Percentiles rank a stretch among this genome's conserved stretches.
phyloP scores from a whole-genome alignment of 2,797 vertebrate species.

The Phoebastria nigripes region DNA sequence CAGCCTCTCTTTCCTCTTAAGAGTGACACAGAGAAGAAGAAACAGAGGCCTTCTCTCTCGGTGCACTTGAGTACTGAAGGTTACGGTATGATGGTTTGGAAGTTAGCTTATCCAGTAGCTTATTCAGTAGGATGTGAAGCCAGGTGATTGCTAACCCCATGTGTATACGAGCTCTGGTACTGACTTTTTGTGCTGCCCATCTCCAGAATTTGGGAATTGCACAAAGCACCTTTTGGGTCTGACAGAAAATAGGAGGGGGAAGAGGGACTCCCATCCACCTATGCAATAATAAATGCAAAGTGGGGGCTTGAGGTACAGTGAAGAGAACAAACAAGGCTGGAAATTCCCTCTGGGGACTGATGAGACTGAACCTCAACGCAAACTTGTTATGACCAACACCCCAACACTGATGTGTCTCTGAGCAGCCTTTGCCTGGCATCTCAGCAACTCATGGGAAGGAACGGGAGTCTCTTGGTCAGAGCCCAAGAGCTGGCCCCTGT shows the following conservation, averaged over 20 bases:
- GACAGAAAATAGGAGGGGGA: neutral
- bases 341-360: neutral
- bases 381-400: neutral
- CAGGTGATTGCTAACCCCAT: neutral
- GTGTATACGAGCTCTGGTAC: neutral
- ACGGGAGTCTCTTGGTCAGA: fast-evolving
- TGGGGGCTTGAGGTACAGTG: neutral
- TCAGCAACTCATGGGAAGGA: neutral
- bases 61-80: neutral
- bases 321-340: neutral
- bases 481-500: neutral
- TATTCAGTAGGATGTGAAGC: neutral
- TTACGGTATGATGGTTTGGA: neutral
- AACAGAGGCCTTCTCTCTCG: neutral
- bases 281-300: neutral
- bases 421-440: neutral
- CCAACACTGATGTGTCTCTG: neutral
- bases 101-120: neutral
- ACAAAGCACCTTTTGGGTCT: neutral
- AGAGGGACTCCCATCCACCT: neutral
- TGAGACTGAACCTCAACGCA: neutral
- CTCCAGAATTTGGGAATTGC: neutral
- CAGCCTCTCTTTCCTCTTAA: neutral
- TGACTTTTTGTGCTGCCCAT: neutral
- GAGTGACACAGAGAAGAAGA: neutral